Percentiles rank a stretch among this genome's conserved stretches.
phyloP scores from a whole-genome alignment of 2,888 invertebrate species.

The Melolontha melolontha region DNA sequence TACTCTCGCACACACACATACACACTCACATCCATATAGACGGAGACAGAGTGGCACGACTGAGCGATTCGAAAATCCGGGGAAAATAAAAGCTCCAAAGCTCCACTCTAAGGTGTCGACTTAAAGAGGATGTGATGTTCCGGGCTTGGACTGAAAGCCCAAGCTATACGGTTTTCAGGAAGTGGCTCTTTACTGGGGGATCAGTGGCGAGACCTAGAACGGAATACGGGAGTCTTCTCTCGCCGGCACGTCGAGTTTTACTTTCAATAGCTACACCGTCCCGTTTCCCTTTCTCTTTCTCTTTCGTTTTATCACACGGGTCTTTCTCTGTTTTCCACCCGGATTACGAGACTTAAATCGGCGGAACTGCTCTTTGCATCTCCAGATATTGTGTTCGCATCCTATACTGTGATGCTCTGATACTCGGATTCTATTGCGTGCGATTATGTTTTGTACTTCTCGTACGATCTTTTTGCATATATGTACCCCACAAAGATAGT shows the following conservation, averaged over 20 bases:
- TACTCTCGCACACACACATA: not conserved
- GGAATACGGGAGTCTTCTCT: not conserved
- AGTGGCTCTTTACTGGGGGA: constrained; percentile 53
- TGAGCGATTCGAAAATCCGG: constrained; percentile 37
- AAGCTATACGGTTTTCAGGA: constrained; percentile 51
- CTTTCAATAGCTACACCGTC: constrained; percentile 54
- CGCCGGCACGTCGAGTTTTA: constrained; percentile 56
- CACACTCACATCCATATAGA: constrained; percentile 14
- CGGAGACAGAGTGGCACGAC: constrained; percentile 24
- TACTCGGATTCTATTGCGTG: constrained; percentile 14
- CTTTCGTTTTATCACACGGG: not conserved
- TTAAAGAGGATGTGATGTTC: constrained; percentile 55
- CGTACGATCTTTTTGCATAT: not conserved
- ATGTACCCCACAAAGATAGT: too few relatives aligned
- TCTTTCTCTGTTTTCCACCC: constrained; percentile 56
- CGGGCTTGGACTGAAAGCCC: constrained; percentile 34
- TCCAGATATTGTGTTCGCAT: constrained; percentile 53
- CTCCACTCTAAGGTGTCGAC: constrained; percentile 49
- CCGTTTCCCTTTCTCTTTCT: not conserved
- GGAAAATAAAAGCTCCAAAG: constrained; percentile 32
- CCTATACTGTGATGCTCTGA: constrained; percentile 44
- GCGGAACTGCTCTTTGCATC: constrained; percentile 61
- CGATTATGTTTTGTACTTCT: constrained; percentile 5
- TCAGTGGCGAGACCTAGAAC: constrained; percentile 30
- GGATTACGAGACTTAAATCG: constrained; percentile 60